Percentiles rank a stretch among this genome's conserved stretches.
phyloP scores from a whole-genome alignment of 2,888 invertebrate species.

The Chorisops tibialis region DNA sequence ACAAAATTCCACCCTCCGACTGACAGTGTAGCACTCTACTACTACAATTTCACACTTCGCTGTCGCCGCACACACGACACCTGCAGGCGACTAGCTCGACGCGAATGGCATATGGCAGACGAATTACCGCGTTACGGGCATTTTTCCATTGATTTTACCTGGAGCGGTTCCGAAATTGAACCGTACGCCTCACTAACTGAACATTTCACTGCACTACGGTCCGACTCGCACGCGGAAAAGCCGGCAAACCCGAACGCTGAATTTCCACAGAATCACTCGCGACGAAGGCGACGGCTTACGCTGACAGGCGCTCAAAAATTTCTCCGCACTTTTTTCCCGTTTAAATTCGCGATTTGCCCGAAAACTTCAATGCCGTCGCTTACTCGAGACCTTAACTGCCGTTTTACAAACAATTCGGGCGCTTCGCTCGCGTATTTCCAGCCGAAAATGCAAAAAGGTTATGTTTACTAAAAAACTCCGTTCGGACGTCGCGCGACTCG shows the following conservation, averaged over 20 bases:
- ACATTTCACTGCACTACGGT: too few species aligned
- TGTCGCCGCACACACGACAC: conserved; percentile 21
- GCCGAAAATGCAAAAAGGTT: conserved; percentile 32
- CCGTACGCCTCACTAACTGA: background rate
- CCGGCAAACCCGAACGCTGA: too few species aligned
- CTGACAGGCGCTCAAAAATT: conserved; percentile 15
- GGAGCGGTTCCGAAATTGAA: conserved; percentile 1
- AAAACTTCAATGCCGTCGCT: background rate
- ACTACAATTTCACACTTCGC: background rate
- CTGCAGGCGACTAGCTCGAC: conserved; percentile 25
- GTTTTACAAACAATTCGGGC: background rate
- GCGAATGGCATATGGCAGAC: conserved; percentile 40
- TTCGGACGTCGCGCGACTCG: conserved; percentile 24
- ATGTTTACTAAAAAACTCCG: conserved; percentile 30
- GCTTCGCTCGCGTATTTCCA: conserved; percentile 10
- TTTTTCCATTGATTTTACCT: conserved; percentile 42
- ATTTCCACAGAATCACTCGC: conserved; percentile 5
- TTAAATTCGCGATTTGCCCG: background rate
- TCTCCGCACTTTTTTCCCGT: conserved; percentile 2
- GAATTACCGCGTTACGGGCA: conserved; percentile 43
- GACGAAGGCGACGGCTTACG: background rate
- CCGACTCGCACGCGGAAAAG: too few species aligned
- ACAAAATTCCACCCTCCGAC: background rate
- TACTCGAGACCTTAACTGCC: background rate
- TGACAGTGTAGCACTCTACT: conserved; percentile 9